Percentiles rank a stretch among this genome's conserved stretches.
phyloP scores from a whole-genome alignment of 2,797 vertebrate genomes.

The Apodemus agrarius region DNA sequence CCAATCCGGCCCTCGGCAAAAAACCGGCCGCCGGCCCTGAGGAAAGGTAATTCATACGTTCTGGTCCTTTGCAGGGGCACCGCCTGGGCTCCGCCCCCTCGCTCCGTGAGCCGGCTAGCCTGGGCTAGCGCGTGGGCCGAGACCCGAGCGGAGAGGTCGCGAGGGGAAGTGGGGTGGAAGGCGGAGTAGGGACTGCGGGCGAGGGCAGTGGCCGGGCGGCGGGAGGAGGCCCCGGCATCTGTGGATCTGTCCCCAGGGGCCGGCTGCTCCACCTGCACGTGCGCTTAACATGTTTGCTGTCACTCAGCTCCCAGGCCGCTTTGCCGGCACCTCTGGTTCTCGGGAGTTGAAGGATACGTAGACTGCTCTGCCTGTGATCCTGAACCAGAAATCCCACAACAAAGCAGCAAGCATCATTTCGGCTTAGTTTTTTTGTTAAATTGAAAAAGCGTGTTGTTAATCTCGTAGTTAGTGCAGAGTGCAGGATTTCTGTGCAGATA shows the following conservation, averaged over 20 bases:
- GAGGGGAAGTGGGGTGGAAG: neutral
- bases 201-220: neutral
- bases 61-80: slow-evolving; percentile 31
- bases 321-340: neutral
- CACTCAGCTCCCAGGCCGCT: neutral
- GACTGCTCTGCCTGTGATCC: neutral
- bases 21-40: slow-evolving; percentile 95
- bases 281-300: neutral
- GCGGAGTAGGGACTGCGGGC: neutral
- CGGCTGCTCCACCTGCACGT: no score
- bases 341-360: neutral
- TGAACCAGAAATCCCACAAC: neutral
- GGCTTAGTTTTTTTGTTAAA: neutral
- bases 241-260: neutral
- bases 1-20: slow-evolving; percentile 98
- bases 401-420: neutral
- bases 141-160: neutral
- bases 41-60: slow-evolving; percentile 70
- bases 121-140: neutral
- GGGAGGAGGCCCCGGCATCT: neutral
- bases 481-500: neutral
- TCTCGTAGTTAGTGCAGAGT: neutral
- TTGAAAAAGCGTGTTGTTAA: neutral
- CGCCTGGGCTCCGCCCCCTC: neutral
- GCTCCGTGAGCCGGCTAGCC: neutral